Conservation (phyloP, 2,888 invertebrate species). For the Smittia sp. region DNA sequence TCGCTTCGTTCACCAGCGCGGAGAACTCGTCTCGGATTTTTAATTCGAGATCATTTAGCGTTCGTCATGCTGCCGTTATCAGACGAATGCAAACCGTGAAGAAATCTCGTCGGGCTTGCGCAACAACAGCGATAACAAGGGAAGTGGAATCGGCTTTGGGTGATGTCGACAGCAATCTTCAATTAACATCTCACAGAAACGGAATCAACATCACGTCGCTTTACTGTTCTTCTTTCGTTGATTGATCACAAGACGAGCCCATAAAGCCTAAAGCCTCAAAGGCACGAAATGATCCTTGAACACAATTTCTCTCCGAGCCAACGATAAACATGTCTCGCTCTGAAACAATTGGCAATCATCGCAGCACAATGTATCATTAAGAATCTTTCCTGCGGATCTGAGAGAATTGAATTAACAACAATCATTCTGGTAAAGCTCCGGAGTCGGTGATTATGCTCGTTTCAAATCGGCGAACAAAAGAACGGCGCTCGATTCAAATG, state of each 20-base stretch:
- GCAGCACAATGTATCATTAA: neutral
- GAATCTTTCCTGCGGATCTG: neutral
- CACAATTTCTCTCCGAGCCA: too few species aligned
- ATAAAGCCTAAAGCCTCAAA: too few species aligned
- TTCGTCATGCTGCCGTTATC: neutral
- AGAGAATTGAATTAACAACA: neutral
- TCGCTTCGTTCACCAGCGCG: too few species aligned
- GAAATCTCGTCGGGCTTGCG: neutral
- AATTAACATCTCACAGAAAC: too few species aligned
- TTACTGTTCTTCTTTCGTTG: too few species aligned
- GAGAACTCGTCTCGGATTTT: neutral
- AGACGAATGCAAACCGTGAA: neutral
- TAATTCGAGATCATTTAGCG: neutral
- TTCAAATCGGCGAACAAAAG: neutral
- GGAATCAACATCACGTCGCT: too few species aligned
- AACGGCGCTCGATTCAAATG: neutral
- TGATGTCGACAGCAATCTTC: too few species aligned
- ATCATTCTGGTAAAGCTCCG: neutral
- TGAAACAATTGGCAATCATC: neutral
- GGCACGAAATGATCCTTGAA: too few species aligned
- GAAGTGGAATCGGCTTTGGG: too few species aligned
- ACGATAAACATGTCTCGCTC: too few species aligned
- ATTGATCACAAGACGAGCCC: too few species aligned
- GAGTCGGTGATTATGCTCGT: neutral
- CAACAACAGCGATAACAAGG: neutral